phyloP scores from a whole-genome alignment of 2,113 vertebrate genomes.

The Mormyrus lacerda region DNA sequence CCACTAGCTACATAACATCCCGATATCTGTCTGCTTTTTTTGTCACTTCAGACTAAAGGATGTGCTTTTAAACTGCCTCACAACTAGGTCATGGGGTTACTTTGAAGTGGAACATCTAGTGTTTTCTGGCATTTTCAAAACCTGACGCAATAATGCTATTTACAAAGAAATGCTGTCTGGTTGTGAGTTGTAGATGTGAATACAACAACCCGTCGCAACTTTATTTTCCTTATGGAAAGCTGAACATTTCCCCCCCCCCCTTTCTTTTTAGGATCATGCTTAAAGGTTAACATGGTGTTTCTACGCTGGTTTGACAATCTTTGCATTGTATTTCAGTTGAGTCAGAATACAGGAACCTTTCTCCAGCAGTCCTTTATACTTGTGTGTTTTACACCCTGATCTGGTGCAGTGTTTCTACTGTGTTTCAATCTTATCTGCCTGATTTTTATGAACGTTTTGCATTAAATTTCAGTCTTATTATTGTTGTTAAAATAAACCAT shows the following conservation, averaged over 20 bases:
- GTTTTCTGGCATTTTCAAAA: slow-evolving; percentile 51
- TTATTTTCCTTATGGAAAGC: slow-evolving; percentile 32
- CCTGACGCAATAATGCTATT: slow-evolving; percentile 67
- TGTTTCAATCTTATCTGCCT: slow-evolving; percentile 18
- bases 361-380: slow-evolving; percentile 4
- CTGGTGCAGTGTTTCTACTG: slow-evolving; percentile 16
- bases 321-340: background rate
- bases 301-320: background rate
- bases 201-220: background rate
- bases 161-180: slow-evolving; percentile 59
- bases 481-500: slow-evolving; percentile 14
- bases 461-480: slow-evolving; percentile 15
- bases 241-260: background rate
- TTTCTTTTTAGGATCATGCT: slow-evolving; percentile 40
- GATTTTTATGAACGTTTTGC: slow-evolving; percentile 17
- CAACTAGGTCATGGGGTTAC: slow-evolving; percentile 48
- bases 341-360: background rate
- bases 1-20: slow-evolving; percentile 44
- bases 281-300: slow-evolving; percentile 23
- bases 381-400: slow-evolving; percentile 23
- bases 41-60: slow-evolving; percentile 32
- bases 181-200: slow-evolving; percentile 52
- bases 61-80: slow-evolving; percentile 49
- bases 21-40: slow-evolving; percentile 37
- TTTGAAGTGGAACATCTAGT: slow-evolving; percentile 40